Percentiles rank a stretch among this genome's conserved stretches.
These are phyloP conservation scores for Microtus richardsoni DNA, from an alignment of 2,113 vertebrate genomes.

Conservation along the genomic window DNA sequence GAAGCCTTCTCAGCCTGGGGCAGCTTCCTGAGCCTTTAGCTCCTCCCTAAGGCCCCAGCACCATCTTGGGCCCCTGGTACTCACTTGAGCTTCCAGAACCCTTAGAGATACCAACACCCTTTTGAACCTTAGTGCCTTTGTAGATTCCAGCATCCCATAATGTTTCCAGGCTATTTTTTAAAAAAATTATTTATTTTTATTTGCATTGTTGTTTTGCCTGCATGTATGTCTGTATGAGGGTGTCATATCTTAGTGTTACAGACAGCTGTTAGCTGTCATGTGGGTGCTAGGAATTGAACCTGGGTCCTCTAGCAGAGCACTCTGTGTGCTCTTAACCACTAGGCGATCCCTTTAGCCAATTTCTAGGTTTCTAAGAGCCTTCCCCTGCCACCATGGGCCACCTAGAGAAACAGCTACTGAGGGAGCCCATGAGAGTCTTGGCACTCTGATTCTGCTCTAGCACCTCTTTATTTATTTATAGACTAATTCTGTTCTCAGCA, in stretches of 20 bases:
- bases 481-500: conserved; percentile 64
- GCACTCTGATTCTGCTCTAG: neutral
- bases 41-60: no score
- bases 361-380: neutral
- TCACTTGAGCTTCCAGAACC: neutral
- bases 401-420: neutral
- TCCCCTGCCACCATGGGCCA: neutral
- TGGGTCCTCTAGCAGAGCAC: no score
- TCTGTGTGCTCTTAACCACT: no score
- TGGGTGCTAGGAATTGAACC: no score
- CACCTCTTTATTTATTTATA: conserved; percentile 72
- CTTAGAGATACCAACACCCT: neutral
- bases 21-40: no score
- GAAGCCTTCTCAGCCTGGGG: neutral
- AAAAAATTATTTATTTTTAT: no score
- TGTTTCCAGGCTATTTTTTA: neutral
- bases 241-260: no score
- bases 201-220: no score
- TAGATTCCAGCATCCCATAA: neutral
- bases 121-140: neutral
- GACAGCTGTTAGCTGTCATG: no score
- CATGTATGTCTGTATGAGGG: no score
- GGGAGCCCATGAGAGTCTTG: neutral
- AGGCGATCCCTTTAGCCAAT: no score
- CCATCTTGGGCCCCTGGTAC: no score